phyloP scores from a whole-genome alignment of 1,140 invertebrate species.

The Fopius arisanus region DNA sequence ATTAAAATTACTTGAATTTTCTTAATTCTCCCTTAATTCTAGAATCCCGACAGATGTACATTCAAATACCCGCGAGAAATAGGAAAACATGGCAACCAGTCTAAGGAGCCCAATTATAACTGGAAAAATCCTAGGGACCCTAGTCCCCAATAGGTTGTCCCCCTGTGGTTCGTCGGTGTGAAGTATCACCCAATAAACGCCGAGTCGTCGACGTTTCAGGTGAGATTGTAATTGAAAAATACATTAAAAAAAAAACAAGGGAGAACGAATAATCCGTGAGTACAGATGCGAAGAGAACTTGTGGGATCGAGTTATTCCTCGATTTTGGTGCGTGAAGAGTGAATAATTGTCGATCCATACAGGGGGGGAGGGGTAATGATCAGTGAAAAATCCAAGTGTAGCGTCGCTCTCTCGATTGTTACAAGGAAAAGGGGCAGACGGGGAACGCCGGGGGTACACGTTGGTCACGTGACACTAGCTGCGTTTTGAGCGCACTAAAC shows the following conservation, averaged over 20 bases:
- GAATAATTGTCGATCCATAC: background rate
- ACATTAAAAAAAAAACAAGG: background rate
- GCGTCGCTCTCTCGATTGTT: slow-evolving; percentile 12
- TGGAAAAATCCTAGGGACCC: background rate
- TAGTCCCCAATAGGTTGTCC: background rate
- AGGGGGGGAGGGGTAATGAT: background rate
- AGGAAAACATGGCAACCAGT: too few relatives aligned
- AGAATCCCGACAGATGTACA: too few relatives aligned
- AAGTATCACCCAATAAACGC: slow-evolving; percentile 13
- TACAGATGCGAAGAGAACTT: background rate
- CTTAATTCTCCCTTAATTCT: too few relatives aligned
- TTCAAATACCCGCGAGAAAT: too few relatives aligned
- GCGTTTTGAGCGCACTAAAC: slow-evolving; percentile 14
- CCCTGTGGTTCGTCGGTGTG: background rate
- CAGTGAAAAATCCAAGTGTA: slow-evolving; percentile 5
- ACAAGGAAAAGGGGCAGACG: background rate
- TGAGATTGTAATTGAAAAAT: slow-evolving; percentile 8
- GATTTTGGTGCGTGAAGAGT: background rate
- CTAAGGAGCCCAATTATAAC: too few relatives aligned
- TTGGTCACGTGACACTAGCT: background rate
- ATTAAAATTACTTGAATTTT: too few relatives aligned
- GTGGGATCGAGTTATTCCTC: too few relatives aligned
- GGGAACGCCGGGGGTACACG: background rate
- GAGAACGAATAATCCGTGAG: background rate
- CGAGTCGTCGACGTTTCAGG: slow-evolving; percentile 14